phyloP scores from a whole-genome alignment of 2,113 vertebrate species.

The Oriolus oriolus region DNA sequence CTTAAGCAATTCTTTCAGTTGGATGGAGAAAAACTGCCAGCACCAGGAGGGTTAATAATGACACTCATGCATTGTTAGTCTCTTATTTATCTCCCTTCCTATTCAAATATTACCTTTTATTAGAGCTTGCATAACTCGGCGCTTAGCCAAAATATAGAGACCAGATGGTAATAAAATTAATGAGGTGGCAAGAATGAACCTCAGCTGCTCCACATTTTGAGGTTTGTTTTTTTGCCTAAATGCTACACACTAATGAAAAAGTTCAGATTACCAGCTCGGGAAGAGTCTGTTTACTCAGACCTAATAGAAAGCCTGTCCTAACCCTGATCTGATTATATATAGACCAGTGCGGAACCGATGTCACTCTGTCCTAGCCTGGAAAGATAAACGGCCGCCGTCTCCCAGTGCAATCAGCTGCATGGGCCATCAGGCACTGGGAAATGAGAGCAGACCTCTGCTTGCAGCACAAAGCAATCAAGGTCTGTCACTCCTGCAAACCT shows the following conservation, averaged over 20 bases:
- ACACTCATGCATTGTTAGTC: neutral
- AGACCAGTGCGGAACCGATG: neutral
- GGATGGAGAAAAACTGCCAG: neutral
- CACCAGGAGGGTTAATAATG: neutral
- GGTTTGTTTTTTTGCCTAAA: conserved; percentile 22
- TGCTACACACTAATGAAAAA: neutral
- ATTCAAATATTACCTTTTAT: conserved; percentile 42
- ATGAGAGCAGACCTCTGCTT: neutral
- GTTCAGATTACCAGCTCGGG: neutral
- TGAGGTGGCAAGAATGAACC: conserved; percentile 42
- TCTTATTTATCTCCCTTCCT: neutral
- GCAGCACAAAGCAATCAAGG: neutral
- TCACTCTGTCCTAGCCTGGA: neutral
- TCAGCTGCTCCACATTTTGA: conserved; percentile 38
- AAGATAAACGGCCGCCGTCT: neutral
- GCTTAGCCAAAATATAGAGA: conserved; percentile 20
- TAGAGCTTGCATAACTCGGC: conserved; percentile 11
- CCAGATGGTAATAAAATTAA: conserved; percentile 59
- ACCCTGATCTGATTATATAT: neutral
- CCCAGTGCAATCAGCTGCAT: neutral
- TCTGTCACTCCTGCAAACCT: neutral
- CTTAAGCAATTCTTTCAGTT: neutral
- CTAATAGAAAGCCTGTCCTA: neutral
- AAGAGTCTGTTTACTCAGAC: conserved; percentile 7
- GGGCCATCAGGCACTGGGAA: neutral